Evolutionary conservation across 1,140 invertebrate species (phyloP), one percentile per base, ranked within the genome.

Genomic region (Monomorium pharaonis): DNA sequence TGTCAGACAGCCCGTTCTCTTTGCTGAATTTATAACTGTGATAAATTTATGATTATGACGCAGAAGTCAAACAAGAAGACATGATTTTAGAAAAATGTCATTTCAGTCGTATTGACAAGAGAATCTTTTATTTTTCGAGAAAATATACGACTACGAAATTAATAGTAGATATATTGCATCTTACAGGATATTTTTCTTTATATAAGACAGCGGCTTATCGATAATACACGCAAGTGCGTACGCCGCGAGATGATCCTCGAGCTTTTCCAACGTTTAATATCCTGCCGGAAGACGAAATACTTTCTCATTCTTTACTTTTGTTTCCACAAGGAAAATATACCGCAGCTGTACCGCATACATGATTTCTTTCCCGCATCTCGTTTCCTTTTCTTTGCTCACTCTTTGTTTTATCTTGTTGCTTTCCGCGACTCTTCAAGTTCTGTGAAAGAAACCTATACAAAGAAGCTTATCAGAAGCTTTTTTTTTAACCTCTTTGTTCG

Each of bases 201-300:
- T 3, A 24, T 7, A 24, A 33, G n/a, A 1, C 1, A 18, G 14
- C 30, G 24, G 9, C 1, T 58, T 72, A 60, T 24, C 67, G 37
- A 47, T 58, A 21, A 60, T 30, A 27, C 37, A 78, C 18, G 51
- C 33, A 58, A 72, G 33, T 72, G 37, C 51, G 9, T 21, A 0
- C 18, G 1, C 4, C 18, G 18, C 16, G 24, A 47, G 37, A 81
- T 81, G 16, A 58, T 58, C 27, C 24, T 24, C 18, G 37, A 81
- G 42, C 7, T 81, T 44, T 72, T 16, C 18, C 51, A n/a, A 60
- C 49, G 21, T 74, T 83, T 58, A 83, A 83, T 74, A 83, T 83
- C 67, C 49, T 72, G 63, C 27, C 27, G 33, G 14, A 24, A 18
- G 33, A 72, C 72, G 24, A 83, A 44, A 83, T 58, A 33, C 21